phyloP scores from a whole-genome alignment of 2,888 invertebrate genomes.

The Eupithecia subfuscata region DNA sequence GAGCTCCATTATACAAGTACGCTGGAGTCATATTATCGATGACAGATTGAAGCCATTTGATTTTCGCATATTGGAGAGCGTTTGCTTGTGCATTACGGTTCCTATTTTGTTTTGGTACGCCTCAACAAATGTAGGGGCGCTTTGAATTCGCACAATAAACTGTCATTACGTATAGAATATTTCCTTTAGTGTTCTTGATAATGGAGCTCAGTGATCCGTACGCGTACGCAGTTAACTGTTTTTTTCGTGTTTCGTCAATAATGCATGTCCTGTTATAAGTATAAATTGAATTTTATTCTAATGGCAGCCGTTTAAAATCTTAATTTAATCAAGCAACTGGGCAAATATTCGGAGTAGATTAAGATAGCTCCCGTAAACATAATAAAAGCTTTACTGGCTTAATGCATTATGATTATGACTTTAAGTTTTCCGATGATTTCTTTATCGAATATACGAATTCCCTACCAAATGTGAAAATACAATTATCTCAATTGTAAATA shows the following conservation, averaged over 20 bases:
- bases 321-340: constrained; percentile 34
- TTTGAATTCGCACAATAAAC: not conserved
- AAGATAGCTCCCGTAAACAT: constrained; percentile 31
- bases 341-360: constrained; percentile 18
- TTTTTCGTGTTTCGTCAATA: not conserved
- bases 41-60: no score
- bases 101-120: no score
- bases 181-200: no score
- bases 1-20: no score
- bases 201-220: not conserved
- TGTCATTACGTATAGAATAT: no score
- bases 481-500: not conserved
- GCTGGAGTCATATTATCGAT: no score
- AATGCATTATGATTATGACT: constrained; percentile 21
- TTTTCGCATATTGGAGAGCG: no score
- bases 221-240: not conserved
- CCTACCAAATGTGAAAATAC: not conserved
- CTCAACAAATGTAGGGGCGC: no score
- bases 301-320: constrained; percentile 22
- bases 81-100: no score
- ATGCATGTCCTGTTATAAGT: not conserved
- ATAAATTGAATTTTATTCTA: constrained; percentile 9
- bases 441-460: not conserved
- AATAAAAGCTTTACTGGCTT: constrained; percentile 32
- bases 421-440: not conserved